These are phyloP conservation scores for Leptobrachium leishanense DNA, from an alignment of 2,113 vertebrate species.

Conservation along the genomic window DNA sequence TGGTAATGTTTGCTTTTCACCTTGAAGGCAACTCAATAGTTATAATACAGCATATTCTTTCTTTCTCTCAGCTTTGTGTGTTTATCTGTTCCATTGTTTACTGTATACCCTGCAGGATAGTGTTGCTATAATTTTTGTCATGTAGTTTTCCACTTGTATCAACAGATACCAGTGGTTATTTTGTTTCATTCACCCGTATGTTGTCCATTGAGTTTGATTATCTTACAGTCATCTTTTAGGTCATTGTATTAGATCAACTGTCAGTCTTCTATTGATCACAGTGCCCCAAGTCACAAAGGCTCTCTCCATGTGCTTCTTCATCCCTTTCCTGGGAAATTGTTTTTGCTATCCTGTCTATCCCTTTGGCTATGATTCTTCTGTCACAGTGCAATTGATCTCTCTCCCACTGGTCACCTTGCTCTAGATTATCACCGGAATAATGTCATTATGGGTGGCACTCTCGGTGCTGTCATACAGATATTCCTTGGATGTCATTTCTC, in stretches of 20 bases:
- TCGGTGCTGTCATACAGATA: constrained; percentile 30
- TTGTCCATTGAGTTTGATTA: constrained; percentile 23
- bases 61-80: no score
- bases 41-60: no score
- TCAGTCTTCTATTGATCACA: constrained; percentile 31
- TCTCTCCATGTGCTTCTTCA: constrained; percentile 8
- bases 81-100: neutral
- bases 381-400: constrained; percentile 31
- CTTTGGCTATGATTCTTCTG: constrained; percentile 30
- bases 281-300: constrained; percentile 1
- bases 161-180: no score
- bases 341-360: neutral
- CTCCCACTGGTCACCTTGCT: constrained; percentile 28
- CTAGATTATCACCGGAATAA: constrained; percentile 19
- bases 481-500: constrained; percentile 40
- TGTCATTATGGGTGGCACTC: constrained; percentile 30
- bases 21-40: no score
- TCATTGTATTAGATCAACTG: constrained; percentile 5
- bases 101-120: neutral
- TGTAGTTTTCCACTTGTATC: neutral
- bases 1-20: no score
- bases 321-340: constrained; percentile 23
- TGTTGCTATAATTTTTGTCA: neutral
- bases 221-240: neutral
- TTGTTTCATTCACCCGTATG: constrained; percentile 10